A percentile compares a stretch with the other conserved stretches of the same genome.
Evolutionary conservation across 2,113 vertebrate genomes (phyloP).

Genomic region (Opisthocomus hoazin): DNA sequence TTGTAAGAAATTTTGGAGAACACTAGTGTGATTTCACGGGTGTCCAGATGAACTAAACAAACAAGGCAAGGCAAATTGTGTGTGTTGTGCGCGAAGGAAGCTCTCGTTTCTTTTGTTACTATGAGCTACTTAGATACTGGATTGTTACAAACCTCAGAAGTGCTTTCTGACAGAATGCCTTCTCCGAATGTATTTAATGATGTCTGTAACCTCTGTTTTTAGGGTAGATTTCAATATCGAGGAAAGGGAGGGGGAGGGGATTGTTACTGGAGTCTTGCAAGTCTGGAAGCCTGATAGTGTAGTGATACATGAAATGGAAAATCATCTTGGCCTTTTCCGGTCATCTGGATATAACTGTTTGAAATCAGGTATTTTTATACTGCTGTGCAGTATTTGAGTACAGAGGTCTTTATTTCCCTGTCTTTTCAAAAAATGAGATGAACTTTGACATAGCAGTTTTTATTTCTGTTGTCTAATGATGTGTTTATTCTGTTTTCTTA

Average conservation of each 20-base stretch:
- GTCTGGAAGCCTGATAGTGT: neutral
- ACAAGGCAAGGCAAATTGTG: neutral
- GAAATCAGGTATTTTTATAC: neutral
- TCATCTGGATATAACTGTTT: neutral
- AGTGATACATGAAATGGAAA: neutral
- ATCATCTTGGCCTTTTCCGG: neutral
- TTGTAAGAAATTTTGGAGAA: neutral
- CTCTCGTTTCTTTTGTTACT: neutral
- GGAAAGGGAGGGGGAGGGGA: neutral
- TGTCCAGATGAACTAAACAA: neutral
- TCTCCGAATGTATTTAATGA: neutral
- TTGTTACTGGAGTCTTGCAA: neutral
- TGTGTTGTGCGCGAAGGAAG: neutral
- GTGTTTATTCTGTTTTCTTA: conserved; percentile 47
- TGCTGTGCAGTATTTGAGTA: neutral
- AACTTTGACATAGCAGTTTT: neutral
- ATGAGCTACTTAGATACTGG: neutral
- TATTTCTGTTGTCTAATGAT: conserved; percentile 10
- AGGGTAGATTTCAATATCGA: neutral
- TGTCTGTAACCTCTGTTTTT: neutral
- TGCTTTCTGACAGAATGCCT: neutral
- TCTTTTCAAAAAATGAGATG: neutral
- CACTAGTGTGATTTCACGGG: neutral
- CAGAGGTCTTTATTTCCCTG: neutral
- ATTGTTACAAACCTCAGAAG: neutral